Conservation (phyloP, 2,797 vertebrate genomes). For the Poeciliopsis turneri region DNA sequence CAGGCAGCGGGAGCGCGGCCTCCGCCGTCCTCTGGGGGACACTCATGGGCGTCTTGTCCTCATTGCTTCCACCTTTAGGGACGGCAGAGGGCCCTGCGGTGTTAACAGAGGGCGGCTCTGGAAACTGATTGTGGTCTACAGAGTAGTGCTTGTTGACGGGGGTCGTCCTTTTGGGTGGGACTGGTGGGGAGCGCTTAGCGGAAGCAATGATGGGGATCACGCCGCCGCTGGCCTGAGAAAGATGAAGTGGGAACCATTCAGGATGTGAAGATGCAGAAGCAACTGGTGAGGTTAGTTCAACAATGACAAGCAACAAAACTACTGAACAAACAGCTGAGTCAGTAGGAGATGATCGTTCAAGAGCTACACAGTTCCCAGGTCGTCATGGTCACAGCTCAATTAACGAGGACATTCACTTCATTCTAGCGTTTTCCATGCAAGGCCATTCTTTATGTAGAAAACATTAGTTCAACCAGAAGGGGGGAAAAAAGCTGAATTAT, state of each 20-base stretch:
- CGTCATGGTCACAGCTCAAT: slow-evolving; percentile 6
- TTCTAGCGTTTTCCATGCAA: slow-evolving; percentile 52
- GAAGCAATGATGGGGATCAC: slow-evolving; percentile 65
- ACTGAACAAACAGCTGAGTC: slow-evolving; percentile 5
- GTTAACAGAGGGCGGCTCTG: slow-evolving; percentile 31
- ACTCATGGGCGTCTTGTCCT: slow-evolving; percentile 29
- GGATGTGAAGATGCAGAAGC: slow-evolving; percentile 3
- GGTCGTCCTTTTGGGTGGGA: slow-evolving; percentile 88
- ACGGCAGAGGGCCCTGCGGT: slow-evolving; percentile 21
- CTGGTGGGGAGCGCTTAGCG: slow-evolving; percentile 88
- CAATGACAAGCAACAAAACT: slow-evolving; percentile 15
- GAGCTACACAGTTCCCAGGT: slow-evolving; percentile 5
- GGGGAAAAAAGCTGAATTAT: too few species aligned
- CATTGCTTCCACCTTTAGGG: slow-evolving; percentile 35
- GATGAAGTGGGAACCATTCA: neutral
- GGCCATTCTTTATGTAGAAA: slow-evolving; percentile 6
- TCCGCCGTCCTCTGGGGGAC: slow-evolving; percentile 11
- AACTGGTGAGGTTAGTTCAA: slow-evolving; percentile 41
- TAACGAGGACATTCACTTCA: slow-evolving; percentile 9
- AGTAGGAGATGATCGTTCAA: slow-evolving; percentile 1
- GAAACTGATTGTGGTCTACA: slow-evolving; percentile 62
- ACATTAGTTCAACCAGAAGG: slow-evolving; percentile 17
- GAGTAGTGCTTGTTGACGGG: slow-evolving; percentile 71
- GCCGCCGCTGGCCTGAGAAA: slow-evolving; percentile 77
- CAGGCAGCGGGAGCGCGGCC: slow-evolving; percentile 24